A percentile compares a stretch with the other conserved stretches of the same genome.
Evolutionary conservation across 2,888 invertebrate genomes (phyloP).

Genomic region (Nomada ferruginata): DNA sequence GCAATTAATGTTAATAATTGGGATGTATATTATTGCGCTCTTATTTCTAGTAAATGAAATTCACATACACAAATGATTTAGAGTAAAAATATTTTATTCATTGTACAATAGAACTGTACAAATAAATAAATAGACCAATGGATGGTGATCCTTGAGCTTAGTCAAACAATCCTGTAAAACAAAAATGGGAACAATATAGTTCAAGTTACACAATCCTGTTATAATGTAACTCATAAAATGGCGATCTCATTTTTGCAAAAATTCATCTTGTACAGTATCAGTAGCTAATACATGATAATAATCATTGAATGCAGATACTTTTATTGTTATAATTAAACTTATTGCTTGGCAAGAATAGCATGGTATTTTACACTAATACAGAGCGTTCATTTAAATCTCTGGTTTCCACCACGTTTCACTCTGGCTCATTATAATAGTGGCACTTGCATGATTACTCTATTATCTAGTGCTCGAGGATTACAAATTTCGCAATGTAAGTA

Average conservation of each 20-base stretch:
- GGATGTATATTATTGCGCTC: too few species aligned
- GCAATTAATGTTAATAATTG: too few species aligned
- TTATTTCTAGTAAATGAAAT: neutral
- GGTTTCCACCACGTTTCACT: too few species aligned
- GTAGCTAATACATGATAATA: constrained; percentile 87
- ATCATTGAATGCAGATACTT: constrained; percentile 83
- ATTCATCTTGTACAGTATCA: constrained; percentile 79
- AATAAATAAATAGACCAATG: constrained; percentile 73
- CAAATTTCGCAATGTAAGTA: too few species aligned
- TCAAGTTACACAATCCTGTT: neutral
- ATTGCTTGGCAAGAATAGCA: neutral
- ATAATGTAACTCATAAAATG: constrained; percentile 18
- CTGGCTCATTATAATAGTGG: too few species aligned
- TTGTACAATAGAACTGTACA: constrained; percentile 82
- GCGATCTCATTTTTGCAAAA: constrained; percentile 73
- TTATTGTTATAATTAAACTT: neutral
- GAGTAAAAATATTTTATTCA: constrained; percentile 74
- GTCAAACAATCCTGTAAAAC: constrained; percentile 90
- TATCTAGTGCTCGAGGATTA: too few species aligned
- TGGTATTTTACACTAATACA: too few species aligned
- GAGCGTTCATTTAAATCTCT: too few species aligned
- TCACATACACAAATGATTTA: constrained; percentile 12
- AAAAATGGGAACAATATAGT: constrained; percentile 62
- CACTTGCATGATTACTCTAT: too few species aligned
- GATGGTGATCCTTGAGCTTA: constrained; percentile 82